Evolutionary conservation across 2,113 vertebrate genomes (phyloP).

Genomic region (Paradoxurus hermaphroditus): DNA sequence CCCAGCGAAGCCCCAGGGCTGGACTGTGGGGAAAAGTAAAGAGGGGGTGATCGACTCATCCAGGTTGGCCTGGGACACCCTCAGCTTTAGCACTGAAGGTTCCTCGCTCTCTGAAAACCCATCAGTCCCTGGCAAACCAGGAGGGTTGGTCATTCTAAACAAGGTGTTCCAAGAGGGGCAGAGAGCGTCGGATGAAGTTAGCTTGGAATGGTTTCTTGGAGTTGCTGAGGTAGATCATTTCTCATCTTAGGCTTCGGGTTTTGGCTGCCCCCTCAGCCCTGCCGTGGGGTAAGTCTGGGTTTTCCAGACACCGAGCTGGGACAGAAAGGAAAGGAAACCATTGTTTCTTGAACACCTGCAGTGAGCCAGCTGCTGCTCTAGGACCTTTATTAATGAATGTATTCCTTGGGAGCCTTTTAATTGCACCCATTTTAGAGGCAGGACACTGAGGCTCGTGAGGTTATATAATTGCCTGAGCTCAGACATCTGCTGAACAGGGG

Average conservation of each 20-base stretch:
- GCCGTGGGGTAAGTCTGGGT: not conserved
- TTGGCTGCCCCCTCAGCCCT: not conserved
- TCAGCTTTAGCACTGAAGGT: not conserved
- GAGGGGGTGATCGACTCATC: not conserved
- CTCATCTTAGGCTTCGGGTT: not conserved
- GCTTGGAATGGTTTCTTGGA: not conserved
- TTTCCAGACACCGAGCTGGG: not conserved
- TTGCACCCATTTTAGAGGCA: not conserved
- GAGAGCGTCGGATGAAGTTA: rapidly evolving
- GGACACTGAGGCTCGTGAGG: not conserved
- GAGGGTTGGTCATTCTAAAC: not conserved
- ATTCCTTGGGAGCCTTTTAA: not conserved
- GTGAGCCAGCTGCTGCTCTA: not conserved
- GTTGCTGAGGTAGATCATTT: not conserved
- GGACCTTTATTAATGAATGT: not conserved
- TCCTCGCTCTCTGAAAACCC: not conserved
- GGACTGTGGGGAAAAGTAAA: not conserved
- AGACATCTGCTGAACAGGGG: not conserved
- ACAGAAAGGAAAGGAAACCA: not conserved
- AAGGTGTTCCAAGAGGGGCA: not conserved
- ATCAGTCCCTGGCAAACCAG: not conserved
- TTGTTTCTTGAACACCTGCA: not conserved
- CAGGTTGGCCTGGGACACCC: not conserved
- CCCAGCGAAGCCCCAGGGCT: not conserved
- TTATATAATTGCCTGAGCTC: not conserved